Percentiles rank a stretch among this genome's conserved stretches.
Conservation (phyloP, 2,797 vertebrate species). For the Anas flavirostris region DNA sequence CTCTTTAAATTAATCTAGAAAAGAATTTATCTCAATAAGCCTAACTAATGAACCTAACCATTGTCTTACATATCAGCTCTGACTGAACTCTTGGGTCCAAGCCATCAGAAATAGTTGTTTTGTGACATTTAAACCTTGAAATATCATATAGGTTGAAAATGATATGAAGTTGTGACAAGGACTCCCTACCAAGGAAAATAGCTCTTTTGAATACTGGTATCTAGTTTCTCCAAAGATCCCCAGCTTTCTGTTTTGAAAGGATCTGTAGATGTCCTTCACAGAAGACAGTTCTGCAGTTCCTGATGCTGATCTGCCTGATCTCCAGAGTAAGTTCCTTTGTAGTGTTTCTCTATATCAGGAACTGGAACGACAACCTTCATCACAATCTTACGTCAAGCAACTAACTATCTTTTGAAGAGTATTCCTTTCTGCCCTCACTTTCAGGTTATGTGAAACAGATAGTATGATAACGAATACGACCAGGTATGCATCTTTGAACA, state of each 20-base stretch:
- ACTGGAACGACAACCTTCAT: not conserved
- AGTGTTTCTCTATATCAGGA: not conserved
- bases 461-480: not conserved
- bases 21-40: not conserved
- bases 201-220: not conserved
- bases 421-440: accelerated
- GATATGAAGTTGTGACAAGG: not conserved
- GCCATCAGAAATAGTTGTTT: not conserved
- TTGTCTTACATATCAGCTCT: not conserved
- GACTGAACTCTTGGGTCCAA: not conserved
- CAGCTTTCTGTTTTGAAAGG: not conserved
- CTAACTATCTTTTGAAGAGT: not conserved
- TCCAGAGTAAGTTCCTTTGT: not conserved
- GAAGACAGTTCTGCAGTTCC: not conserved
- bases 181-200: not conserved
- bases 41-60: not conserved
- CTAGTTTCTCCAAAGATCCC: not conserved
- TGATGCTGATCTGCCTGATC: not conserved
- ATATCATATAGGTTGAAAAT: not conserved
- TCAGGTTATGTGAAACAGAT: not conserved
- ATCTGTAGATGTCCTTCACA: not conserved
- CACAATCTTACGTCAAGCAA: not conserved
- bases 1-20: not conserved
- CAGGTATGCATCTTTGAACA: not conserved
- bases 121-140: not conserved